Evolutionary conservation across 2,797 vertebrate species (phyloP).

Genomic region (Enteromius unitaeniatus): DNA sequence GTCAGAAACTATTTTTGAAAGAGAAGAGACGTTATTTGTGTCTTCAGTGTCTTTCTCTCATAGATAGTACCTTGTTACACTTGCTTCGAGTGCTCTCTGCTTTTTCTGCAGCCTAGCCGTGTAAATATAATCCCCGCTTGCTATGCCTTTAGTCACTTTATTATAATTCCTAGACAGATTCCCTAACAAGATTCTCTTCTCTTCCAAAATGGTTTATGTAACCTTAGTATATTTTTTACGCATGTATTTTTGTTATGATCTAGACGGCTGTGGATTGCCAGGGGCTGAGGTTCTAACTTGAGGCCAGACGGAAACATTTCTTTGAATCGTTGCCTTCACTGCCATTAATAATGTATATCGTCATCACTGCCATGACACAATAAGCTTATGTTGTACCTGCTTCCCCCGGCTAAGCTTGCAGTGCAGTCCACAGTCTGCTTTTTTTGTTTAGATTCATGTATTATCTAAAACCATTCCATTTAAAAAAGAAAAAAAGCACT

Average conservation of each 20-base stretch:
- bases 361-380: conserved; percentile 82
- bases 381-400: conserved; percentile 68
- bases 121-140: conserved; percentile 82
- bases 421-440: conserved; percentile 76
- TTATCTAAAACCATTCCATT: conserved; percentile 89
- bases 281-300: conserved; percentile 65
- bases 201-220: conserved; percentile 78
- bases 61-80: conserved; percentile 68
- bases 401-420: conserved; percentile 63
- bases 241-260: conserved; percentile 76
- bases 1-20: conserved; percentile 79
- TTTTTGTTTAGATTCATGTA: conserved; percentile 65
- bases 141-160: conserved; percentile 94
- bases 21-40: conserved; percentile 79
- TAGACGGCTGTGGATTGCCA: conserved; percentile 78
- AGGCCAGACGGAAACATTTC: conserved; percentile 69
- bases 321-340: conserved; percentile 77
- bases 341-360: conserved; percentile 81
- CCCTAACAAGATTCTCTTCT: conserved; percentile 82
- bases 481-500: conserved; percentile 81
- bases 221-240: conserved; percentile 77
- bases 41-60: conserved; percentile 63
- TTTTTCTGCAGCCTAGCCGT: conserved; percentile 78
- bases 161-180: conserved; percentile 79
- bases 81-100: conserved; percentile 71